phyloP scores from a whole-genome alignment of 2,888 invertebrate species.

The Melanostoma mellinum region DNA sequence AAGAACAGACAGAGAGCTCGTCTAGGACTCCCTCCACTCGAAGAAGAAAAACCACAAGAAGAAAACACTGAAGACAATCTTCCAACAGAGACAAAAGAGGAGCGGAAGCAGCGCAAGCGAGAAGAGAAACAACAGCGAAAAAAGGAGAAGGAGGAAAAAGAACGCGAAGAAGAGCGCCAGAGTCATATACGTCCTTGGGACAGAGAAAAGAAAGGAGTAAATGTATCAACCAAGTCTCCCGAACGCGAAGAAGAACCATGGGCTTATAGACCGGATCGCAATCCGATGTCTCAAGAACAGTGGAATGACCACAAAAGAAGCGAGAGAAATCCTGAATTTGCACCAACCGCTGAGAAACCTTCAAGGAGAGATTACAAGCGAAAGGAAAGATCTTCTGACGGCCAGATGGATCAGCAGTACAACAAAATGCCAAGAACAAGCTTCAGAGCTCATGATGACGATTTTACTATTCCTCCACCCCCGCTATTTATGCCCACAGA shows the following conservation, averaged over 20 bases:
- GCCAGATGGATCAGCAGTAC: not conserved
- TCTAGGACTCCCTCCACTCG: constrained; percentile 88
- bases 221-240: constrained; percentile 48
- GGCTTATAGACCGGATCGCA: constrained; percentile 79
- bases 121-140: constrained; percentile 76
- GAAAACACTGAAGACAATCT: constrained; percentile 42
- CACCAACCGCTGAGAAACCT: constrained; percentile 83
- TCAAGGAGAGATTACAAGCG: constrained; percentile 27
- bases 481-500: constrained; percentile 16
- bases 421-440: constrained; percentile 44
- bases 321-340: constrained; percentile 90
- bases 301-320: constrained; percentile 86
- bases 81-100: constrained; percentile 73
- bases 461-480: constrained; percentile 58
- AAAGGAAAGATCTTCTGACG: not conserved
- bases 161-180: constrained; percentile 81
- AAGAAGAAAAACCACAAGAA: constrained; percentile 81
- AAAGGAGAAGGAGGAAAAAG: constrained; percentile 78
- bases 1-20: constrained; percentile 88
- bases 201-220: constrained; percentile 83
- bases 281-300: constrained; percentile 81
- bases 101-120: constrained; percentile 78
- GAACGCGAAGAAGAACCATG: constrained; percentile 75
- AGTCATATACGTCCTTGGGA: constrained; percentile 86
- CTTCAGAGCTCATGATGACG: constrained; percentile 36